Conservation (phyloP, 2,113 vertebrate genomes). For the Vulpes vulpes region DNA sequence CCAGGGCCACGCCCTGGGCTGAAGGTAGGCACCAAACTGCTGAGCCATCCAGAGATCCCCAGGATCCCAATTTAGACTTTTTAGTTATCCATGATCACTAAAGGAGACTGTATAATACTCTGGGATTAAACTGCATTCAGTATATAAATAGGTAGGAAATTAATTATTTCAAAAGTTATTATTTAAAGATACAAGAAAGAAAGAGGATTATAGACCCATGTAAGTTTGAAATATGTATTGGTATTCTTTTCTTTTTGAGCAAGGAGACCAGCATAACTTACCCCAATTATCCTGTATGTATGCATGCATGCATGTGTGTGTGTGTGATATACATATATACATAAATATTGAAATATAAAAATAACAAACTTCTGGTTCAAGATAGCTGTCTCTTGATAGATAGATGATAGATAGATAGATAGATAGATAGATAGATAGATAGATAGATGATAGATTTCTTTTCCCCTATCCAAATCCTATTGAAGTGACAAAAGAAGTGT, state of each 20-base stretch:
- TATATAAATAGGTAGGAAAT: neutral
- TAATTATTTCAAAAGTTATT: neutral
- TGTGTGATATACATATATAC: neutral
- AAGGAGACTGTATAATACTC: neutral
- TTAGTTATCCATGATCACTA: neutral
- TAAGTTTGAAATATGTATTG: neutral
- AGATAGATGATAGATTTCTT: neutral
- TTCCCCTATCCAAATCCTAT: neutral
- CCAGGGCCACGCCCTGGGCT: no score
- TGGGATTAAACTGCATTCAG: neutral
- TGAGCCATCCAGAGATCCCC: no score
- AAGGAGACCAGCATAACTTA: neutral
- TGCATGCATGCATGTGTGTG: neutral
- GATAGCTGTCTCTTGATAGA: neutral
- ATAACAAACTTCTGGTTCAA: neutral
- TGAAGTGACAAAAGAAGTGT: neutral
- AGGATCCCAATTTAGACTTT: neutral
- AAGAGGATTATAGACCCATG: neutral
- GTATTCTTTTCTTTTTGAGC: neutral
- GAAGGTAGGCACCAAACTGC: no score
- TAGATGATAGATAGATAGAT: neutral
- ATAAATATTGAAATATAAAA: neutral
- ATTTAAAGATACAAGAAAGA: neutral
- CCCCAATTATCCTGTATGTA: neutral
- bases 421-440: no score